These are phyloP conservation scores for Aphaenogaster floridana DNA, from an alignment of 1,140 invertebrate species.

Conservation along the genomic window DNA sequence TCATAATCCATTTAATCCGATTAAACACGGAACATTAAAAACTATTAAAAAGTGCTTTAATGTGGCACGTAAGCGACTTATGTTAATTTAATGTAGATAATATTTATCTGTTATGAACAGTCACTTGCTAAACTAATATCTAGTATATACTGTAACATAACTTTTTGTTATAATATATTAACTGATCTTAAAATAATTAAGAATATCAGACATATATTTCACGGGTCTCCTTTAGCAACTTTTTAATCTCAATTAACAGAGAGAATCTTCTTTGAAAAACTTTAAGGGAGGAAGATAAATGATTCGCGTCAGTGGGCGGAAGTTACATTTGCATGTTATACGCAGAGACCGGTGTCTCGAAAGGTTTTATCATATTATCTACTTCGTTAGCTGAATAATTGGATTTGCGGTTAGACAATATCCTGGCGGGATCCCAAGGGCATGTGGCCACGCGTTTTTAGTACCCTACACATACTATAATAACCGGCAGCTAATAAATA, in stretches of 20 bases:
- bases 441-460: constrained; percentile 40
- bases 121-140: not conserved
- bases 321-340: constrained; percentile 62
- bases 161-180: not conserved
- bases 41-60: constrained; percentile 22
- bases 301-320: constrained; percentile 22
- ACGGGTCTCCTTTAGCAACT: not conserved
- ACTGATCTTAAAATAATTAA: constrained; percentile 12
- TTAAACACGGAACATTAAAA: constrained; percentile 18
- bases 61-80: not conserved
- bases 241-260: constrained; percentile 43
- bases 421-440: constrained; percentile 54
- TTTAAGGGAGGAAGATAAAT: constrained; percentile 52
- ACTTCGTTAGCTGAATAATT: constrained; percentile 64
- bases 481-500: constrained; percentile 50
- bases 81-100: constrained; percentile 22
- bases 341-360: constrained; percentile 49
- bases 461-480: constrained; percentile 29
- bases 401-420: constrained; percentile 60
- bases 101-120: not conserved
- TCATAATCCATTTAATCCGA: constrained; percentile 48
- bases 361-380: constrained; percentile 62
- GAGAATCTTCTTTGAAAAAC: constrained; percentile 35
- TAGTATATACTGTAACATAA: not conserved
- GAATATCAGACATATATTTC: not conserved